These are phyloP conservation scores for Synergus laeviventris DNA, from an alignment of 2,888 invertebrate genomes.

Conservation along the genomic window DNA sequence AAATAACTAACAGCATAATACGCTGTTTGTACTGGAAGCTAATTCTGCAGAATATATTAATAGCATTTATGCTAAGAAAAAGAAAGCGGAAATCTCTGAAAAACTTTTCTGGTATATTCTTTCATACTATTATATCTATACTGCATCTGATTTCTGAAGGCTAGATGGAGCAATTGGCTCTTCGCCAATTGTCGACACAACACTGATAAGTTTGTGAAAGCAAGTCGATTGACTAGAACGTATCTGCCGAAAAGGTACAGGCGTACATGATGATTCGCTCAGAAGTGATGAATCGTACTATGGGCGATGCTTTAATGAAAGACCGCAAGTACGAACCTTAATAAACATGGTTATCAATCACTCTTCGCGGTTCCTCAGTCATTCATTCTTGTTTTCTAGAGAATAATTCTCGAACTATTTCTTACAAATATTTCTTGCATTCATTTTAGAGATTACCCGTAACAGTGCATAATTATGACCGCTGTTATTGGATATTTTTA, in stretches of 20 bases:
- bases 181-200: slow-evolving; percentile 26
- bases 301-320: slow-evolving; percentile 33
- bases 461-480: neutral
- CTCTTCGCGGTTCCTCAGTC: neutral
- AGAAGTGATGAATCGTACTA: slow-evolving; percentile 33
- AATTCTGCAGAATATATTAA: too few species aligned
- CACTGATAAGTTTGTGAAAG: slow-evolving; percentile 29
- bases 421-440: neutral
- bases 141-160: slow-evolving; percentile 1
- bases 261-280: slow-evolving; percentile 14
- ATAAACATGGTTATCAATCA: slow-evolving; percentile 32
- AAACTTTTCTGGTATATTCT: too few species aligned
- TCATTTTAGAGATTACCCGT: neutral
- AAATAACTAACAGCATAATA: slow-evolving; percentile 7
- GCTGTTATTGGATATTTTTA: slow-evolving; percentile 2
- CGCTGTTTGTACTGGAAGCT: neutral
- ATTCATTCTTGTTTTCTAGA: neutral
- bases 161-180: slow-evolving; percentile 22
- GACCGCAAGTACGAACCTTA: slow-evolving; percentile 6
- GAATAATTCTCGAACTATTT: neutral
- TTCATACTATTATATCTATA: too few species aligned
- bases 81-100: too few species aligned
- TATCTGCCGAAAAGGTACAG: slow-evolving; percentile 24
- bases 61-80: too few species aligned
- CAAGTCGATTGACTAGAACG: slow-evolving; percentile 32